Percentiles rank a stretch among this genome's conserved stretches.
phyloP scores from a whole-genome alignment of 2,888 invertebrate species.

The Isotomurus palustris region DNA sequence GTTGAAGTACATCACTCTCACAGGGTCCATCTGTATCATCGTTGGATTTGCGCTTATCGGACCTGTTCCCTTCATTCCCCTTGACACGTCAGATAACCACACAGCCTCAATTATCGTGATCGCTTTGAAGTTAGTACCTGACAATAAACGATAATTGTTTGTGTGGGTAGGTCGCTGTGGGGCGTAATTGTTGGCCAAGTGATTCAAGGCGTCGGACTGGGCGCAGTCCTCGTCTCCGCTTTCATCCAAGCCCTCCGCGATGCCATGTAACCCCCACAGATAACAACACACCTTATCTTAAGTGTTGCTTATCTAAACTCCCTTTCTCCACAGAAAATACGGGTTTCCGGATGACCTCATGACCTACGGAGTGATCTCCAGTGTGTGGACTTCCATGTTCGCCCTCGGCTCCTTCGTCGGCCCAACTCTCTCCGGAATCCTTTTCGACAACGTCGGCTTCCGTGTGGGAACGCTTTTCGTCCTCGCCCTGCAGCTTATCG shows the following conservation, averaged over 20 bases:
- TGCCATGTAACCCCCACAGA: conserved; percentile 73
- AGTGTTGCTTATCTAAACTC: neutral
- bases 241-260: conserved; percentile 77
- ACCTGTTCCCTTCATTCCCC: conserved; percentile 70
- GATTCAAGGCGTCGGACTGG: conserved; percentile 75
- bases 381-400: conserved; percentile 83
- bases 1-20: conserved; percentile 64
- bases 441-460: conserved; percentile 23
- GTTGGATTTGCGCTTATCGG: conserved; percentile 70
- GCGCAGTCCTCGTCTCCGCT: conserved; percentile 79
- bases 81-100: conserved; percentile 53
- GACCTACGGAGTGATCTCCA: conserved; percentile 83
- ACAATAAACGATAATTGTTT: too few relatives aligned
- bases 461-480: conserved; percentile 14
- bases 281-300: neutral
- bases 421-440: conserved; percentile 51
- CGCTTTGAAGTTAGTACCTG: neutral
- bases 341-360: conserved; percentile 78
- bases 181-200: conserved; percentile 65
- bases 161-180: conserved; percentile 58
- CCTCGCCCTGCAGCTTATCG: conserved; percentile 18
- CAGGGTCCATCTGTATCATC: conserved; percentile 64
- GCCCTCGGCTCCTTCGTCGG: conserved; percentile 82
- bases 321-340: too few relatives aligned
- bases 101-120: neutral